phyloP scores from a whole-genome alignment of 2,797 vertebrate species.

The Parauchenoglanis ngamensis region DNA sequence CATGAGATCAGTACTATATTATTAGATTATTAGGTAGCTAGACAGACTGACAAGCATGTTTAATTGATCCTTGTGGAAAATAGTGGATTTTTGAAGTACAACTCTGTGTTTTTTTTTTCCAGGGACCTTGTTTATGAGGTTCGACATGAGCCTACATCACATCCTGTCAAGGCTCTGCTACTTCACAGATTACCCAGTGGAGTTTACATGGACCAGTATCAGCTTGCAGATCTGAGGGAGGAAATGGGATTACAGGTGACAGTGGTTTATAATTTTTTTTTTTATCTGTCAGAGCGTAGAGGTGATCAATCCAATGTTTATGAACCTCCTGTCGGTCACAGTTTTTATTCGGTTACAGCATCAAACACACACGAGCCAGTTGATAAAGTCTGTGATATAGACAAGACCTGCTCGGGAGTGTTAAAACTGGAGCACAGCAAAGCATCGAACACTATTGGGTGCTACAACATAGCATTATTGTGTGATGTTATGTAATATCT shows the following conservation, averaged over 20 bases:
- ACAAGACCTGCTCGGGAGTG: not conserved
- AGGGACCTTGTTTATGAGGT: constrained; percentile 83
- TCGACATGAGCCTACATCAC: constrained; percentile 65
- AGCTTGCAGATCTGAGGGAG: constrained; percentile 78
- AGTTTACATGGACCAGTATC: constrained; percentile 87
- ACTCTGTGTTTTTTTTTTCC: constrained; percentile 39
- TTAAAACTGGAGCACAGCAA: not conserved
- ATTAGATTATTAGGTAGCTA: too few relatives aligned
- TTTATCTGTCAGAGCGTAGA: not conserved
- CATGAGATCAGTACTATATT: not conserved
- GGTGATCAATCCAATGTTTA: not conserved
- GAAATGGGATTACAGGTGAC: constrained; percentile 82
- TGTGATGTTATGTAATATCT: not conserved
- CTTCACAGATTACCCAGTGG: constrained; percentile 77
- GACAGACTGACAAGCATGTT: not conserved
- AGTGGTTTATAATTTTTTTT: not conserved
- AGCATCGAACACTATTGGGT: not conserved
- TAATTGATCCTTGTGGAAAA: not conserved
- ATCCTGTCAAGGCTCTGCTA: constrained; percentile 72
- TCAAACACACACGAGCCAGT: not conserved
- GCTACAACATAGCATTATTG: not conserved
- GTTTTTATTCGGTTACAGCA: not conserved
- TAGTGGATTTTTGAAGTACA: not conserved
- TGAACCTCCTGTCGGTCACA: not conserved
- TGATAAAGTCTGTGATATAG: not conserved